These are phyloP conservation scores for Leptatherina wallacei DNA, from an alignment of 2,797 vertebrate species.

Conservation along the genomic window DNA sequence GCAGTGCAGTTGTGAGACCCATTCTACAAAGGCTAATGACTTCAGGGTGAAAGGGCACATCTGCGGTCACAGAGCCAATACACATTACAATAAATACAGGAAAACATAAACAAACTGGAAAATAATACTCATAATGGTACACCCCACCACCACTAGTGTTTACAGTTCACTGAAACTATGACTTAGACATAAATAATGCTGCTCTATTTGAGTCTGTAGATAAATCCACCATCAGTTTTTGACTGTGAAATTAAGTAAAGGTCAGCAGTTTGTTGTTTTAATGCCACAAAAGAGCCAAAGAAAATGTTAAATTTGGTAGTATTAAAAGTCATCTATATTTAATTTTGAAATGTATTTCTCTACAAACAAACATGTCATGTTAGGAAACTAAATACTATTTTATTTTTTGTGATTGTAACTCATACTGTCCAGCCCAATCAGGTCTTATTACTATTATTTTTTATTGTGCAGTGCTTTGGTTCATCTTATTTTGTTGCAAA, in stretches of 20 bases:
- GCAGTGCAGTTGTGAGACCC: constrained; percentile 73
- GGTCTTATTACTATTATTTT: background rate
- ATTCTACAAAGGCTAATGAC: constrained; percentile 76
- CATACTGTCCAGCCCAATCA: background rate
- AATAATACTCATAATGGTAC: constrained; percentile 53
- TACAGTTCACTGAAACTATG: constrained; percentile 33
- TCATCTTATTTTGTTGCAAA: background rate
- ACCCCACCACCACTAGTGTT: constrained; percentile 1
- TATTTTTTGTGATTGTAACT: constrained; percentile 59
- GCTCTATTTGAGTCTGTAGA: constrained; percentile 37
- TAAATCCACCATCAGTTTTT: constrained; percentile 35
- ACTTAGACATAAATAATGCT: constrained; percentile 38
- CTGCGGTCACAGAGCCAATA: constrained; percentile 70
- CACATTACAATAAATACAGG: constrained; percentile 75
- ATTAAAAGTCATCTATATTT: constrained; percentile 41
- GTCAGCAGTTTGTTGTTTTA: constrained; percentile 36
- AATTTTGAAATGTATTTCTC: constrained; percentile 16
- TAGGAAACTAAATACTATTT: background rate
- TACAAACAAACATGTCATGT: constrained; percentile 19
- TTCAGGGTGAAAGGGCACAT: constrained; percentile 73
- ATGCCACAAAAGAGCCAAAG: constrained; percentile 24
- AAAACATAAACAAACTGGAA: constrained; percentile 73
- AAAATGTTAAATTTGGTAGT: constrained; percentile 22
- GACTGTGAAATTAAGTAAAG: constrained; percentile 47
- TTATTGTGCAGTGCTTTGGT: background rate